Evolutionary conservation across 2,113 vertebrate genomes (phyloP), one percentile per base, ranked within the genome.

Genomic region (Ciconia maguari): DNA sequence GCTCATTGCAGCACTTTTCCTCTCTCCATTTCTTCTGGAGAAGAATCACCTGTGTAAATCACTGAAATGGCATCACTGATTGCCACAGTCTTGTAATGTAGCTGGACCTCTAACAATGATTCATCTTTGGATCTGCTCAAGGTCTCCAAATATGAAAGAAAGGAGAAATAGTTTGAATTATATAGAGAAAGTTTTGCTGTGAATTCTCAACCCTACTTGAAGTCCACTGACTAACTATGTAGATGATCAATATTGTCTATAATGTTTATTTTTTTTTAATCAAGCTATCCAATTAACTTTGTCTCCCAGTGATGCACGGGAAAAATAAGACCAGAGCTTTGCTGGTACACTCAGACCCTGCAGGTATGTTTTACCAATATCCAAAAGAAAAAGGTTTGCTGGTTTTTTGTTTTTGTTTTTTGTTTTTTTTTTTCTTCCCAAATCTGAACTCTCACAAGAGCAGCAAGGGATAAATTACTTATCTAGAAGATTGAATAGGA

Each of bases 11-110:
- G 89, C 75, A 52, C 74, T 94, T 94, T 46, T 75, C 61, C 77
- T 72, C 42, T 90, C 44, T 41, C 72, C 11, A 2, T 89, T 92
- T 93, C 91, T 94, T 70, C 74, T 83, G 70, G 66, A 85, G 90
- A 66, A 93, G 94, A 62, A 77, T 80, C 7, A 34, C 51, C 32
- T 17, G 58, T 94, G 87, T 97, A 97, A 97, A 96, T 96, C 95
- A 97, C 71, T 87, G 94, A 62, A 90, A 90, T 83, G 93, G 91
- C 93, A 95, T 79, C 32, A 7, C 87, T 95, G 89, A 93, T 91
- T 83, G 81, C 93, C 82, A 91, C 87, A 64, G 94, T 42, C 89
- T 62, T 58, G 75, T 91, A 95, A 87, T 54, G 78, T 21, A 83
- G 87, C 90, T 89, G 87, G 84, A 88, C 46, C 81, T 93, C 58